A percentile compares a stretch with the other conserved stretches of the same genome.
These are phyloP conservation scores for Lasioglossum zephyrum DNA, from an alignment of 2,888 invertebrate species.

Conservation along the genomic window DNA sequence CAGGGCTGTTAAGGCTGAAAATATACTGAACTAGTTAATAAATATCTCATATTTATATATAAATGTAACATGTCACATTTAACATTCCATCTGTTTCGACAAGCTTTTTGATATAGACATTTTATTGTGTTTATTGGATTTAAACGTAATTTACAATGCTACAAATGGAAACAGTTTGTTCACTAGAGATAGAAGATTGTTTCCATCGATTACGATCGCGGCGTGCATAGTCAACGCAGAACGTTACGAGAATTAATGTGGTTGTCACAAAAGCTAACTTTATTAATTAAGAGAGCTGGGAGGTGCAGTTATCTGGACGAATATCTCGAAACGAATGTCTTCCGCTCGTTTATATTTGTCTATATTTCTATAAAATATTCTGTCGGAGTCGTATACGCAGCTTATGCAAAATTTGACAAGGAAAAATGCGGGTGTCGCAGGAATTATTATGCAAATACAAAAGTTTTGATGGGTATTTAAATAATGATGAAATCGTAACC, in stretches of 20 bases:
- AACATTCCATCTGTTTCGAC: neutral
- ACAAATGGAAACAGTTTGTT: neutral
- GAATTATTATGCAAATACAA: neutral
- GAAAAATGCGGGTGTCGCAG: neutral
- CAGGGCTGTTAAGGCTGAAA: no score
- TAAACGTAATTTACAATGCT: neutral
- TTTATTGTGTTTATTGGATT: neutral
- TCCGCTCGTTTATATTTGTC: neutral
- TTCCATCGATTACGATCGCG: neutral
- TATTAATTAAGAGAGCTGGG: neutral
- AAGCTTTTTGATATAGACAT: neutral
- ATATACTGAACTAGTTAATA: no score
- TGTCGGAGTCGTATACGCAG: neutral
- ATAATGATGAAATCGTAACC: neutral
- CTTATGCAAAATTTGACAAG: neutral
- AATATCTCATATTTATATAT: no score
- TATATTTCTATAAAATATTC: constrained; percentile 2
- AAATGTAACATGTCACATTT: no score
- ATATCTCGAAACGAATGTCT: neutral
- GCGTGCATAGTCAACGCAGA: neutral
- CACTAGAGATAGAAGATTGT: neutral
- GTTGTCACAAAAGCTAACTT: constrained; percentile 31
- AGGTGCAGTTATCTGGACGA: neutral
- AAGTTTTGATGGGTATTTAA: neutral
- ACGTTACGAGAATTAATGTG: neutral